phyloP scores from a whole-genome alignment of 2,888 invertebrate species.

The Acronicta alni region DNA sequence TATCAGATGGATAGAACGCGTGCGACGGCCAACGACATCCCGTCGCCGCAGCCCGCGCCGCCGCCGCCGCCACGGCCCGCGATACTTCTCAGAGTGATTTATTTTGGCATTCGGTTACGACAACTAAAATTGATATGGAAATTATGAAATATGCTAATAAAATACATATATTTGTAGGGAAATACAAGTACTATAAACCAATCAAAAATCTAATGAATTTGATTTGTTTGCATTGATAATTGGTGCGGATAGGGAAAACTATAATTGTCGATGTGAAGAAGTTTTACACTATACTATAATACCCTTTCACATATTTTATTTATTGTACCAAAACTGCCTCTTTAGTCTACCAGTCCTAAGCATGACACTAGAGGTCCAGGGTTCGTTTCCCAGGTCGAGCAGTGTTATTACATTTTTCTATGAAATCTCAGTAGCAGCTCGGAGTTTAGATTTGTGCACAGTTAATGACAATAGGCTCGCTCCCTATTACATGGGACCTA shows the following conservation, averaged over 20 bases:
- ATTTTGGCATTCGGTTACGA: constrained; percentile 68
- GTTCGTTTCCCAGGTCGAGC: too few relatives aligned
- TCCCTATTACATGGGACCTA: too few relatives aligned
- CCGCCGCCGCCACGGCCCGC: constrained; percentile 61
- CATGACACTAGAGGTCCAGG: too few relatives aligned
- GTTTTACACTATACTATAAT: neutral
- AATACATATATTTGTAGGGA: constrained; percentile 39
- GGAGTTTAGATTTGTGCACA: too few relatives aligned
- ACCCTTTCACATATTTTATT: too few relatives aligned
- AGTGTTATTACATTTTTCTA: too few relatives aligned
- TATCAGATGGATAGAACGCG: constrained; percentile 84
- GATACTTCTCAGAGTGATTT: constrained; percentile 71
- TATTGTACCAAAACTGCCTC: too few relatives aligned
- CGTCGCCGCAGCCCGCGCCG: constrained; percentile 71
- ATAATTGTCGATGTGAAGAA: neutral
- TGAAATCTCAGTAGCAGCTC: too few relatives aligned
- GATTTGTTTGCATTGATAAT: constrained; percentile 48
- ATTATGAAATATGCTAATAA: constrained; percentile 60
- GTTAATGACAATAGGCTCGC: too few relatives aligned
- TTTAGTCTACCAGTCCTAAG: too few relatives aligned
- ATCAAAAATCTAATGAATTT: constrained; percentile 49
- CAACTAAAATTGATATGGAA: constrained; percentile 56
- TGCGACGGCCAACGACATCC: constrained; percentile 72
- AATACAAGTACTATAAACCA: constrained; percentile 48
- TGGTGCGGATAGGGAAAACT: constrained; percentile 10